phyloP scores from a whole-genome alignment of 1,140 invertebrate genomes.

The Lethocerus indicus region DNA sequence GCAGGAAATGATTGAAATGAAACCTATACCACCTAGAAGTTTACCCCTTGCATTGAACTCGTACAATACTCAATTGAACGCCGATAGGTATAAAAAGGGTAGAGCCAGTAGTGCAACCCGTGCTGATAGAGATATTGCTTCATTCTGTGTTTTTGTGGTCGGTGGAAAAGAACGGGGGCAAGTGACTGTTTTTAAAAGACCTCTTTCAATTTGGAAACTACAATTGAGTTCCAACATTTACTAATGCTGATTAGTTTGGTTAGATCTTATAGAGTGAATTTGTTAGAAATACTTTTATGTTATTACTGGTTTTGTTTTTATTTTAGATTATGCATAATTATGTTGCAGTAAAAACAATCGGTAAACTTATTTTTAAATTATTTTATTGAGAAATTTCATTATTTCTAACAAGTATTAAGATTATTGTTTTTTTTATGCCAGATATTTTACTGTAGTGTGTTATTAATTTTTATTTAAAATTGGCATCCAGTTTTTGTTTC shows the following conservation, averaged over 20 bases:
- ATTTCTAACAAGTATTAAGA: too few relatives aligned
- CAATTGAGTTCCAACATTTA: conserved; percentile 25
- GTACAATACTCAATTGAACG: conserved; percentile 17
- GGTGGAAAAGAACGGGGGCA: conserved; percentile 48
- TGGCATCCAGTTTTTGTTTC: too few relatives aligned
- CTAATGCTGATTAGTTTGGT: conserved; percentile 10
- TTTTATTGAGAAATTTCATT: background rate
- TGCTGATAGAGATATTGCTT: conserved; percentile 25
- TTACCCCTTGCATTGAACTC: conserved; percentile 21
- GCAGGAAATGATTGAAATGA: conserved; percentile 20
- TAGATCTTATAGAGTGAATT: too few relatives aligned
- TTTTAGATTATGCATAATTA: background rate
- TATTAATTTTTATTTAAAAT: too few relatives aligned
- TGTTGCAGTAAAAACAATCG: background rate
- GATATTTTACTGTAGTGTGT: too few relatives aligned
- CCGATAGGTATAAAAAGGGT: conserved; percentile 26
- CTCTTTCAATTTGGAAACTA: conserved; percentile 45
- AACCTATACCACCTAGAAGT: conserved; percentile 24
- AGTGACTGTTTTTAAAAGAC: conserved; percentile 44
- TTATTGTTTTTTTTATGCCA: too few relatives aligned
- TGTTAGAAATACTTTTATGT: background rate
- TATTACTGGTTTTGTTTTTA: background rate
- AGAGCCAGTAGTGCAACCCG: conserved; percentile 28
- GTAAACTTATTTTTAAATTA: background rate
- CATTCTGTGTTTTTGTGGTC: conserved; percentile 41